phyloP scores from a whole-genome alignment of 1,140 invertebrate genomes.

The Aporrectodea caliginosa region DNA sequence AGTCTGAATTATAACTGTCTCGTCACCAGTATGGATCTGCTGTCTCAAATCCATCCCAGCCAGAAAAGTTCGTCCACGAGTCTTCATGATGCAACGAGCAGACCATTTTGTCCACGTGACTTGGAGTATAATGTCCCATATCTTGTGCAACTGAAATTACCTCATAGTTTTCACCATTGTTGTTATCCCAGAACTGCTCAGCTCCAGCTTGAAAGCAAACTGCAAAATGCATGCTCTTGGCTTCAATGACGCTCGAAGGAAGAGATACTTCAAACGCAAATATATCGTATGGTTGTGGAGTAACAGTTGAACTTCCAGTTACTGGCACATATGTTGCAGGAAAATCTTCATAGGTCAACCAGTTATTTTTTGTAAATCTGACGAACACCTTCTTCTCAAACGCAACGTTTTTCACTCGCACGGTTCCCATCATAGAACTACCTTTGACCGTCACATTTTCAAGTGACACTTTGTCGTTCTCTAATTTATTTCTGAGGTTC shows the following conservation, averaged over 20 bases:
- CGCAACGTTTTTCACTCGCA: conserved; percentile 87
- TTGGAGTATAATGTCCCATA: neutral
- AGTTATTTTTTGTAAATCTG: conserved; percentile 71
- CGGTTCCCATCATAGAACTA: conserved; percentile 75
- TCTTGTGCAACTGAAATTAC: conserved; percentile 35
- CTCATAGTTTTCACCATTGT: conserved; percentile 69
- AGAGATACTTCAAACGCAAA: conserved; percentile 70
- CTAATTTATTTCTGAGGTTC: conserved; percentile 76
- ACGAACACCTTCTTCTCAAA: conserved; percentile 84
- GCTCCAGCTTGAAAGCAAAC: conserved; percentile 72
- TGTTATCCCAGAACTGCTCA: conserved; percentile 86
- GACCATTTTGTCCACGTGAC: neutral
- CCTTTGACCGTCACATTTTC: conserved; percentile 90
- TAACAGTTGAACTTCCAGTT: neutral
- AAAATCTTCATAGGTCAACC: conserved; percentile 73
- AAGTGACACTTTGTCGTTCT: conserved; percentile 74
- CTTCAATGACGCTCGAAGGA: conserved; percentile 57
- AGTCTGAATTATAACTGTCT: too few species aligned
- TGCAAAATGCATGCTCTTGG: conserved; percentile 77
- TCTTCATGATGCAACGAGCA: neutral
- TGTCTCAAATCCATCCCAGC: neutral
- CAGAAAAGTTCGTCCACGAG: neutral
- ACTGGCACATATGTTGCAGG: conserved; percentile 67
- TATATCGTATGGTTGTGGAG: conserved; percentile 83
- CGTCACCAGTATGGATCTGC: neutral